Evolutionary conservation across 2,113 vertebrate species (phyloP).

Genomic region (Australoheros scitulus): DNA sequence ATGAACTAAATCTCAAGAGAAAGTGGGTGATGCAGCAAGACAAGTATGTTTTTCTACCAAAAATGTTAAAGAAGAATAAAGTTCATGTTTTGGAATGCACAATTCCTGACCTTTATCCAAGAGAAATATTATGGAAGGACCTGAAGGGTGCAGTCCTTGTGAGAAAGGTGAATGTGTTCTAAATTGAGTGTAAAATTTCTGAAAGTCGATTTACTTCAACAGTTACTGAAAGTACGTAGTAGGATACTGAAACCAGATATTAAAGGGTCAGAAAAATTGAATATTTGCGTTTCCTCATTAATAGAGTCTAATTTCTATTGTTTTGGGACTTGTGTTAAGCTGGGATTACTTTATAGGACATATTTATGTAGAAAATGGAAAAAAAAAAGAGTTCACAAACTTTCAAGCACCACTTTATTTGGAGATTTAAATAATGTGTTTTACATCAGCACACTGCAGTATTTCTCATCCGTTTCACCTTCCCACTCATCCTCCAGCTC

Average conservation of each 20-base stretch:
- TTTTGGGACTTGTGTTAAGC: neutral
- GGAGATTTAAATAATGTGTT: neutral
- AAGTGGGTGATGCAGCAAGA: neutral
- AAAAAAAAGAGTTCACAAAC: neutral
- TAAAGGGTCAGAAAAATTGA: neutral
- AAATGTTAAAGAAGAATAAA: neutral
- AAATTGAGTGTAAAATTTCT: neutral
- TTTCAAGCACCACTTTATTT: neutral
- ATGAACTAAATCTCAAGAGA: neutral
- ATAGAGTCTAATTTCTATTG: neutral
- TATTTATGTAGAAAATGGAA: neutral
- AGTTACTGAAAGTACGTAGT: neutral
- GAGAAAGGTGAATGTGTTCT: neutral
- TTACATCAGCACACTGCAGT: neutral
- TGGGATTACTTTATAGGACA: neutral
- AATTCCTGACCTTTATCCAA: no score
- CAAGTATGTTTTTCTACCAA: neutral
- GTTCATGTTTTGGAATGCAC: no score
- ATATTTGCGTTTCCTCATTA: neutral
- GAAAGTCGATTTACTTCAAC: neutral
- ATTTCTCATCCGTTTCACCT: neutral
- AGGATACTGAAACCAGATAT: neutral
- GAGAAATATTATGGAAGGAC: no score
- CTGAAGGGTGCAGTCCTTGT: neutral
- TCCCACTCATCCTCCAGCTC: constrained; percentile 76